Conservation (phyloP, 2,113 vertebrate species). For the Eubucco bourcierii region DNA sequence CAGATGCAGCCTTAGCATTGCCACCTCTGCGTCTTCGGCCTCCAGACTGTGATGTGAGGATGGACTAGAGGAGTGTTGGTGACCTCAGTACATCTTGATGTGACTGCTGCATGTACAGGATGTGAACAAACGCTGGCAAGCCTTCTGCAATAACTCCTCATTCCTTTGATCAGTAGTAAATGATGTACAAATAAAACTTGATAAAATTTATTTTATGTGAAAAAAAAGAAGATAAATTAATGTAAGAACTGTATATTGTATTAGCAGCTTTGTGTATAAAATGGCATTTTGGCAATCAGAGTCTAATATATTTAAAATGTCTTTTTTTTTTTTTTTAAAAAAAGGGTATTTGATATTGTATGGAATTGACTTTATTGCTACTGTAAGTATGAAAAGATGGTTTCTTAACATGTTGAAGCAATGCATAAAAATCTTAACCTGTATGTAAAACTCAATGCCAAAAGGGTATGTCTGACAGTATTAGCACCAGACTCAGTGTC, state of each 20-base stretch:
- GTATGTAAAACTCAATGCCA: conserved; percentile 55
- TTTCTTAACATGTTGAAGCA: conserved; percentile 53
- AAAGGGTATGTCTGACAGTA: conserved; percentile 73
- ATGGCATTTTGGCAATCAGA: conserved; percentile 78
- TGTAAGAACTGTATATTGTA: conserved; percentile 79
- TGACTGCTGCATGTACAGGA: conserved; percentile 9
- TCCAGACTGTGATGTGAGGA: background rate
- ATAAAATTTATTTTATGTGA: conserved; percentile 77
- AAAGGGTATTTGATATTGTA: conserved; percentile 81
- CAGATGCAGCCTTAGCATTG: background rate
- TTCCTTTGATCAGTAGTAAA: conserved; percentile 66
- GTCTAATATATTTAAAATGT: conserved; percentile 82
- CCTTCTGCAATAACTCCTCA: conserved; percentile 71
- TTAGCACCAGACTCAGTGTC: conserved; percentile 71
- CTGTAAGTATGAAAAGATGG: conserved; percentile 59
- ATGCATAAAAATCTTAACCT: conserved; percentile 23
- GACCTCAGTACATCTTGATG: background rate
- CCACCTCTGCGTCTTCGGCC: background rate
- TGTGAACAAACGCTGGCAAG: conserved; percentile 35
- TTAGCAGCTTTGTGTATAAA: conserved; percentile 82
- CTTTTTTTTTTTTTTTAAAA: conserved; percentile 54
- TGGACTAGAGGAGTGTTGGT: background rate
- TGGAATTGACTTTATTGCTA: conserved; percentile 68
- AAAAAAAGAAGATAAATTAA: background rate
- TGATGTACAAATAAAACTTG: conserved; percentile 68